These are phyloP conservation scores for Liasis olivaceus DNA, from an alignment of 2,797 vertebrate species.

Conservation along the genomic window DNA sequence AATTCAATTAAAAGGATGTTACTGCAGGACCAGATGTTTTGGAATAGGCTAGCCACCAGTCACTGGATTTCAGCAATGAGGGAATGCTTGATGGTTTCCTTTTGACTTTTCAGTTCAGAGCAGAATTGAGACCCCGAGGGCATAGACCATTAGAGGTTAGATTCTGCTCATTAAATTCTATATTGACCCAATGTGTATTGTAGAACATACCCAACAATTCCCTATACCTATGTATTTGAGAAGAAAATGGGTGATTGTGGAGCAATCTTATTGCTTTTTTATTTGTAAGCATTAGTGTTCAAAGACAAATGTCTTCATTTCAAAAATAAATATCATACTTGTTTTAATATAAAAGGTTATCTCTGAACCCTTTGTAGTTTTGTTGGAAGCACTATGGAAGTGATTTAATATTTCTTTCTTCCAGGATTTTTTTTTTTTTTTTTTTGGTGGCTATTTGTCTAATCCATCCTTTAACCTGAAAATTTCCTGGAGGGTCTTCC, in stretches of 20 bases:
- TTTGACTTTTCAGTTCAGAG: not conserved
- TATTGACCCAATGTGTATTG: not conserved
- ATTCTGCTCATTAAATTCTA: not conserved
- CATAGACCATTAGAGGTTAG: not conserved
- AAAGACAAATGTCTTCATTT: not conserved
- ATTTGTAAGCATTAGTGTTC: not conserved
- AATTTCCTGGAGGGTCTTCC: not conserved
- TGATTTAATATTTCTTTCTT: not conserved
- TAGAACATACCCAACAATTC: not conserved
- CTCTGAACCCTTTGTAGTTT: not conserved
- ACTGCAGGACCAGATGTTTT: not conserved
- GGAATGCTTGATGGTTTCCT: not conserved
- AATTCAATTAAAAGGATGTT: not conserved
- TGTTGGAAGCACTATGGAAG: not conserved
- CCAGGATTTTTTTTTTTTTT: not conserved
- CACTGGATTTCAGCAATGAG: not conserved
- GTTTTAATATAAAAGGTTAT: not conserved
- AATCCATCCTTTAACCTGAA: not conserved
- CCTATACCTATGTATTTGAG: not conserved
- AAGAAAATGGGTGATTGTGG: not conserved
- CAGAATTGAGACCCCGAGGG: not conserved
- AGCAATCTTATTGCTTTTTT: not conserved
- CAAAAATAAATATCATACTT: not conserved
- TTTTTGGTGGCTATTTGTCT: not conserved
- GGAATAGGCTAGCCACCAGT: not conserved